Evolutionary conservation across 2,888 invertebrate genomes (phyloP), one percentile per base, ranked within the genome.

Genomic region (Diarsia dahlii): DNA sequence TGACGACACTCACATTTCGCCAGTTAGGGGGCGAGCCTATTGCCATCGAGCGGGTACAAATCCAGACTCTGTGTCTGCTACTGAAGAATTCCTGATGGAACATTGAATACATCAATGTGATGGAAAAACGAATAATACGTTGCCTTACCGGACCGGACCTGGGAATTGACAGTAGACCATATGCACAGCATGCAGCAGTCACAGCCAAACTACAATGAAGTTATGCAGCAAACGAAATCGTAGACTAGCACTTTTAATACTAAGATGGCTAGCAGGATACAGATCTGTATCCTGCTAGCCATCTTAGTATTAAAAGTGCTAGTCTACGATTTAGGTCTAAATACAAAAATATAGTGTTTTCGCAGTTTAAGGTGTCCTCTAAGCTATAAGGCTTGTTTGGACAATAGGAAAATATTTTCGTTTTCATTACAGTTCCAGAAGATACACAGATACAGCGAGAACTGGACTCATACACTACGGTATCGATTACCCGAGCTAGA

Each of bases 401-500:
- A 28, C 8, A 58, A 5, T 58, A 15, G 18, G 23, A 39, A 48
- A 73, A 28, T 20, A 39, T 66, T 56, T 52, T 74, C 10, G 1
- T 52, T 71, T 71, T 4, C 12, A 64, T 71, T 77, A 15, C 93
- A 97, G 95, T 97, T 97, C 86, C 98, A 98, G 91, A 98, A 98
- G 90, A 97, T 98, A 74, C 96, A 97, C 76, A 97, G 98, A 72
- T 98, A 98, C 90, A 98, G 98, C 84, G 98, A 98, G 90, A 98
- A 98, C 80, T 98, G 98, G 98, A 97, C 98, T 82, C 97, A 98
- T 86, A 98, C 98, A 12, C 92, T 98, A 72, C 97, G 98, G n/a
- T 98, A 98, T 90, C 97, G 98, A 23, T 96, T 97, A 66, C 98
- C 98, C 0, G 97, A 98, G 86, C 93, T 98, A n/a, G 97, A 97